Percentiles rank a stretch among this genome's conserved stretches.
These are phyloP conservation scores for Eulemur macaco DNA, from an alignment of 2,113 vertebrate species.

Conservation along the genomic window DNA sequence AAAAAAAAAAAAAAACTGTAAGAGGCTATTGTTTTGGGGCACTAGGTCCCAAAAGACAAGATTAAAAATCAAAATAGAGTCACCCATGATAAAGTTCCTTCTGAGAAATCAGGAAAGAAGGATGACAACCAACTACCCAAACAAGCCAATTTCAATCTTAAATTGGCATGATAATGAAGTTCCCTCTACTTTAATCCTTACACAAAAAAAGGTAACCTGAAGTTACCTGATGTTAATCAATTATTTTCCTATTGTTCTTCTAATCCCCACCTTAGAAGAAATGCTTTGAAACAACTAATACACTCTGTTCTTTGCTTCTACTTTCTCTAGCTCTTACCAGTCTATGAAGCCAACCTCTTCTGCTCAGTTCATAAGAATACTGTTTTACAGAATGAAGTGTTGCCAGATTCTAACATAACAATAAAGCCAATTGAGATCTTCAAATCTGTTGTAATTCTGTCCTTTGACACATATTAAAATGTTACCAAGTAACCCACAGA, in stretches of 20 bases:
- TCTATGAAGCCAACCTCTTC: not conserved
- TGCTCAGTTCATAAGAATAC: not conserved
- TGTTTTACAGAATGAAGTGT: not conserved
- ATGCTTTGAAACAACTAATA: not conserved
- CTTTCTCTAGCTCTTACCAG: not conserved
- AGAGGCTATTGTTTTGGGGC: not conserved
- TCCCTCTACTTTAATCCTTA: not conserved
- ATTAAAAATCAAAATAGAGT: not conserved
- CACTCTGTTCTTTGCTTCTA: not conserved
- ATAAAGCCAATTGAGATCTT: not conserved
- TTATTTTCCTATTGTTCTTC: not conserved
- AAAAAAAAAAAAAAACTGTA: too few species aligned
- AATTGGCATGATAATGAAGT: not conserved
- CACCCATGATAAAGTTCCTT: not conserved
- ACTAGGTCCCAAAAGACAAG: not conserved
- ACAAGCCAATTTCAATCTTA: not conserved
- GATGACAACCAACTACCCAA: not conserved
- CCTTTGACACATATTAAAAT: not conserved
- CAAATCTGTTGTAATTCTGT: not conserved
- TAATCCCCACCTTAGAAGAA: not conserved
- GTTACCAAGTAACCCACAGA: conserved; percentile 2
- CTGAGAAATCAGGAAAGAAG: not conserved
- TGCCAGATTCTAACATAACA: not conserved
- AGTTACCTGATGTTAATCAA: not conserved
- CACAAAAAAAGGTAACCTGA: not conserved